These are phyloP conservation scores for Glomeris maerens DNA, from an alignment of 1,140 invertebrate species.

Conservation along the genomic window DNA sequence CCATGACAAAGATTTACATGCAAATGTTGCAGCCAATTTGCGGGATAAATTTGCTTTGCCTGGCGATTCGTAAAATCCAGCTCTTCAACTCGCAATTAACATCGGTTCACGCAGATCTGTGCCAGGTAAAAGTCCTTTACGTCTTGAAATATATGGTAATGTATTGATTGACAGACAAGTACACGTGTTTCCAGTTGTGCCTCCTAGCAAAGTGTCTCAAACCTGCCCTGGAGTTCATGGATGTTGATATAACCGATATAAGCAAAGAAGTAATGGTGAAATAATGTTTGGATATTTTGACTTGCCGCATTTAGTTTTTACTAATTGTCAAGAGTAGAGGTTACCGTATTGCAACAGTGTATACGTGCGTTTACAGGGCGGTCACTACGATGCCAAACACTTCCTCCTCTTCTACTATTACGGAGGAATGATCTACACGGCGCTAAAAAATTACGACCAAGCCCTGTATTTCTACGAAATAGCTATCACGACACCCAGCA, in stretches of 20 bases:
- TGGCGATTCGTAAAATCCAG: slow-evolving; percentile 79
- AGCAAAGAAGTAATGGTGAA: slow-evolving; percentile 64
- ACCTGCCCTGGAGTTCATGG: slow-evolving; percentile 72
- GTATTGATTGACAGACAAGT: too few species aligned
- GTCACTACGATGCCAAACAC: slow-evolving; percentile 76
- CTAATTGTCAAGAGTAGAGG: too few species aligned
- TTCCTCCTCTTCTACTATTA: slow-evolving; percentile 93
- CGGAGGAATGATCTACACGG: slow-evolving; percentile 91
- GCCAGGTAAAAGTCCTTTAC: slow-evolving; percentile 40
- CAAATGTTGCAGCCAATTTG: slow-evolving; percentile 45
- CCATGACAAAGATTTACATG: neutral
- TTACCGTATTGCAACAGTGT: too few species aligned
- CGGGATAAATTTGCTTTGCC: slow-evolving; percentile 67
- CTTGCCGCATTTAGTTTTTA: too few species aligned
- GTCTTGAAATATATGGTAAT: neutral
- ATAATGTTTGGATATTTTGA: too few species aligned
- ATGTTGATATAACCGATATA: slow-evolving; percentile 82
- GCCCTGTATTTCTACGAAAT: slow-evolving; percentile 93
- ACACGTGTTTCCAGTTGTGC: slow-evolving; percentile 49
- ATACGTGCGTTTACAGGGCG: slow-evolving; percentile 38
- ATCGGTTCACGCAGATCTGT: slow-evolving; percentile 83
- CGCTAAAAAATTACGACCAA: slow-evolving; percentile 78
- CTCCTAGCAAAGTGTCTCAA: slow-evolving; percentile 82
- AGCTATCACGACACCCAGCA: slow-evolving; percentile 76
- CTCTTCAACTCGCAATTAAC: slow-evolving; percentile 74